Evolutionary conservation across 2,888 invertebrate species (phyloP), one percentile per base, ranked within the genome.

Genomic region (Xiphydria camelus): DNA sequence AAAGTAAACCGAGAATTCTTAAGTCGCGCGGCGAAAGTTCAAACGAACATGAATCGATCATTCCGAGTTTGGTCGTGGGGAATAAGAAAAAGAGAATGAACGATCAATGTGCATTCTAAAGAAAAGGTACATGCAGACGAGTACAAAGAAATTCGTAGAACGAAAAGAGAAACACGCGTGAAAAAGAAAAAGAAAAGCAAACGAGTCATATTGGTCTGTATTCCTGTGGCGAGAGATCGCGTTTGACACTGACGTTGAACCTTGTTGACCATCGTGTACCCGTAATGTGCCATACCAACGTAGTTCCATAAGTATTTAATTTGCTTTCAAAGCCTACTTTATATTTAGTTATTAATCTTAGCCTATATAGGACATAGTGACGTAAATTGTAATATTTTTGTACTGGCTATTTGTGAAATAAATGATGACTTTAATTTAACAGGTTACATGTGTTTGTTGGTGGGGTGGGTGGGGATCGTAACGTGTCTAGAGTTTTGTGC

Each of bases 361-460:
- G 20, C 45, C 23, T 62, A 66, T 52, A 49, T 45, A 40, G 18
- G 37, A 32, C 29, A 42, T 40, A 39, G 39, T 34, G 39, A 45
- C 32, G 40, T 45, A 60, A 51, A 64, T 61, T 72, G 68, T 72
- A 70, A 70, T 71, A 72, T 70, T 72, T 72, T 70, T 72, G 72
- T 72, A 72, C 59, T 61, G 52, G 55, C 52, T 63, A 66, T 58
- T 64, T 66, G 61, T 62, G 64, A 66, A 59, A 68, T 66, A 68
- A 68, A 62, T 53, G 49, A 54, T 57, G 41, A 37, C 20, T 45
- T 45, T 40, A 45, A 39, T 45, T 45, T 45, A 45, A 45, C 45
- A 45, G 45, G 45, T 17, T 15, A n/a, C 40, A 45, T 45, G 40
- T 45, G 40, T 45, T 45, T 45, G 45, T 40, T 45, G 40, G 39